Base-by-base conservation (phyloP, 2,797 vertebrate genomes). In the Cyprinella venusta region DNA sequence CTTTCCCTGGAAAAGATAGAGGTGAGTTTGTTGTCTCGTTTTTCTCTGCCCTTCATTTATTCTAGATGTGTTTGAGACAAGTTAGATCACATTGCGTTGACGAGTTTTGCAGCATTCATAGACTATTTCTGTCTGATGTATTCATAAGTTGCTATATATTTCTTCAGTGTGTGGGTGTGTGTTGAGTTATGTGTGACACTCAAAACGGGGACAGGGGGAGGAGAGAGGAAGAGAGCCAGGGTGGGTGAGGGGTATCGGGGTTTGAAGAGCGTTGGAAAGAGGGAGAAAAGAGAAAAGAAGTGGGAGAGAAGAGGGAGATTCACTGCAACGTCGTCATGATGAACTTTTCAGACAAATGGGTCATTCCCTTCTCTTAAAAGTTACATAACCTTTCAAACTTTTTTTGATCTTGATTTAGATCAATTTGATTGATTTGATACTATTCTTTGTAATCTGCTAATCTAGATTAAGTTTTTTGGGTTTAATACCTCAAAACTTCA, bases 131-230 rank as follows among this genome's bases (percentile, higher is more conserved):
- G 91, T 89, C 84, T 77, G 18, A 52, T 83, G 90, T 79, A 84
- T 92, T 89, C 89, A 90, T 90, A 87, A 84, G 84, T 90, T 90
- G 74, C 90, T 90, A 89, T 92, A 91, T 92, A 90, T 92, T 90
- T 90, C 87, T 85, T 87, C 72, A 42, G 38, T 19, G 67, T 87
- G 89, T 85, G 86, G 83, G 81, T 54, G 80, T 84, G 70, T 81
- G 84, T 72, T 59, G 89, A 91, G 88, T 89, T 92, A 90, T 92
- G 91, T 90, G 86, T 92, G 92, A 90, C 91, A 93, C 91, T 92
- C 91, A 91, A 92, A 92, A 92, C 54, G 84, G 87, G 92, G 90
- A 86, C 88, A 89, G 90, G 88, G 90, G 91, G 90, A 91, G 86
- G 88, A 80, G 84, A n/a, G 56, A 64, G 78, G 64, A 85, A 78